Conservation (phyloP, 2,888 invertebrate species). For the Drosophila picticornis region DNA sequence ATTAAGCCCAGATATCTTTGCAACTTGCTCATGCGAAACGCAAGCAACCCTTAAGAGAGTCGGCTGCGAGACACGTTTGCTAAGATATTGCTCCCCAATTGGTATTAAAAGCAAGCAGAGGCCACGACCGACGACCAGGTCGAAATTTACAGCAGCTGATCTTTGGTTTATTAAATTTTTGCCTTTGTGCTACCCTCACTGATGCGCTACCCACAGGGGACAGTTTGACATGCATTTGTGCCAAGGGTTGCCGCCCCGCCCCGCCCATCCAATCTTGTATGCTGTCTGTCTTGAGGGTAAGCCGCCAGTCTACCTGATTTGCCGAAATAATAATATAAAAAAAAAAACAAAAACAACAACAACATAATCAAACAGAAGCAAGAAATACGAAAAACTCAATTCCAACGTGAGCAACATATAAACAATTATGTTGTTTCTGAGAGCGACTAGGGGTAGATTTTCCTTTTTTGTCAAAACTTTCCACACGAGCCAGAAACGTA, state of each 20-base stretch:
- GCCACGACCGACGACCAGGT: constrained; percentile 21
- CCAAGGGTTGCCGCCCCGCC: constrained; percentile 63
- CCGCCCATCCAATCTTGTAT: background rate
- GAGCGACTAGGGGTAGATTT: constrained; percentile 52
- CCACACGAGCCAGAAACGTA: constrained; percentile 17
- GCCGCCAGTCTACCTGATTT: constrained; percentile 60
- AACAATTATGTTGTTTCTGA: constrained; percentile 68
- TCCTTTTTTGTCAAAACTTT: constrained; percentile 1
- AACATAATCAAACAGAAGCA: constrained; percentile 4
- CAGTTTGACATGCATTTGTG: constrained; percentile 61
- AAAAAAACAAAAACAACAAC: constrained; percentile 7
- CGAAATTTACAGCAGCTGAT: constrained; percentile 73
- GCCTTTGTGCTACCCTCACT: constrained; percentile 52
- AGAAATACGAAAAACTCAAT: constrained; percentile 27
- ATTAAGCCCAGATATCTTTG: constrained; percentile 12
- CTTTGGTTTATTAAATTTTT: constrained; percentile 71
- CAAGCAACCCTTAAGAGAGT: constrained; percentile 48
- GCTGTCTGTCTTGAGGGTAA: constrained; percentile 40
- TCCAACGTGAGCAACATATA: constrained; percentile 43
- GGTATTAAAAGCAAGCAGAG: constrained; percentile 50
- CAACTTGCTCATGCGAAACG: constrained; percentile 10
- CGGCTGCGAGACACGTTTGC: constrained; percentile 42
- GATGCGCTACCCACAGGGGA: constrained; percentile 62
- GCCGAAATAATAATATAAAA: constrained; percentile 34
- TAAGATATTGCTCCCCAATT: constrained; percentile 69